Conservation (phyloP, 92 coral and sea anemone genomes). For the Paramuricea clavata region DNA sequence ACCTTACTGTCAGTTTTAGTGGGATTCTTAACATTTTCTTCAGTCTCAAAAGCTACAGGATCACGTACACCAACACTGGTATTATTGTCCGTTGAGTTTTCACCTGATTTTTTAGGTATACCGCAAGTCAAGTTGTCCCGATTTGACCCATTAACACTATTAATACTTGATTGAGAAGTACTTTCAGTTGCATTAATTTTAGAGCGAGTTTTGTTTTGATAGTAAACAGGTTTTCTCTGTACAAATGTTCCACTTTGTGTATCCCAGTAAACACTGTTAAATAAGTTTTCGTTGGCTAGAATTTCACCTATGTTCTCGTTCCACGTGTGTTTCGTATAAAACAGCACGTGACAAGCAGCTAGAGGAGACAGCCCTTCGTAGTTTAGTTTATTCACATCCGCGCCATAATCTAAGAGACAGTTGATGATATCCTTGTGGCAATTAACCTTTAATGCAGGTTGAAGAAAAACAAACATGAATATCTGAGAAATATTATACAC, state of each 20-base stretch:
- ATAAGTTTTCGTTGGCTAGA: constrained; percentile 81
- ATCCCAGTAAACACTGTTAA: constrained; percentile 87
- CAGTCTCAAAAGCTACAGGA: not conserved
- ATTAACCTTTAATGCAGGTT: constrained; percentile 91
- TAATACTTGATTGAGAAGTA: not conserved
- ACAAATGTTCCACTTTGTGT: constrained; percentile 80
- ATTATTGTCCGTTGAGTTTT: not conserved
- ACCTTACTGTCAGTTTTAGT: not conserved
- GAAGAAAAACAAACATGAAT: too few relatives aligned
- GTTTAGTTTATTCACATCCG: constrained; percentile 93
- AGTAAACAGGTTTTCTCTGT: constrained; percentile 78
- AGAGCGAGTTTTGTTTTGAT: not conserved
- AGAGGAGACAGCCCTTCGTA: constrained; percentile 93
- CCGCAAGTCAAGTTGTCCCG: not conserved
- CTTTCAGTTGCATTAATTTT: not conserved
- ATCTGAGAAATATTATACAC: too few relatives aligned
- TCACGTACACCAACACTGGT: not conserved
- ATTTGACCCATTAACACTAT: not conserved
- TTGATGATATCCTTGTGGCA: constrained; percentile 95
- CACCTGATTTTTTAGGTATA: not conserved
- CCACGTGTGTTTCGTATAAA: constrained; percentile 99
- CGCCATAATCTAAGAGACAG: constrained; percentile 95
- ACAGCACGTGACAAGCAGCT: constrained; percentile 97
- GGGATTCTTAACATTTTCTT: not conserved
- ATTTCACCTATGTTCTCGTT: constrained; percentile 96